Evolutionary conservation across 2,113 vertebrate species (phyloP).

Genomic region (Coptodon bakossiorum): DNA sequence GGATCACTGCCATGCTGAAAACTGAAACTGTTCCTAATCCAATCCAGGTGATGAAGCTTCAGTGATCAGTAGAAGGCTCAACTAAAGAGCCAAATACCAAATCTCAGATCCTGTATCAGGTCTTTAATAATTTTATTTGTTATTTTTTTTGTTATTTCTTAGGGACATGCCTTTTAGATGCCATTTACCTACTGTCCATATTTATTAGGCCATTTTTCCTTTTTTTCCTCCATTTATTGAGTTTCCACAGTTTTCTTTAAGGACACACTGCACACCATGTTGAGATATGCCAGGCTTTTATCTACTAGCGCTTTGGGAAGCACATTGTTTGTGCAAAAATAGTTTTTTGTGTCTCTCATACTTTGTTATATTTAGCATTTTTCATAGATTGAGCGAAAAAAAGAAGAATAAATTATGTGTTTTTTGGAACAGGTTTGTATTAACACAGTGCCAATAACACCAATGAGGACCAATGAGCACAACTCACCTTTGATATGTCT

Average conservation of each 20-base stretch:
- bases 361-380: neutral
- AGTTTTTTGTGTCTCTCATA: neutral
- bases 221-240: neutral
- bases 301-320: neutral
- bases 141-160: neutral
- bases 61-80: neutral
- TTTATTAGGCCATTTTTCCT: neutral
- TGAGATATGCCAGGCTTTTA: neutral
- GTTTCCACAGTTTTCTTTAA: neutral
- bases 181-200: neutral
- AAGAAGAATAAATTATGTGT: accelerated
- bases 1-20: neutral
- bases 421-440: neutral
- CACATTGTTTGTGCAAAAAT: neutral
- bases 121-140: neutral
- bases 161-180: neutral
- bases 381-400: neutral
- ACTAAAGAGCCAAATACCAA: neutral
- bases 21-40: neutral
- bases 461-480: neutral
- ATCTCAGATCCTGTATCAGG: neutral
- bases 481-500: neutral
- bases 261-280: neutral
- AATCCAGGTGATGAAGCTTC: neutral
- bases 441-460: neutral